phyloP scores from a whole-genome alignment of 1,140 invertebrate genomes.

The Thalassaphorura encarpata region DNA sequence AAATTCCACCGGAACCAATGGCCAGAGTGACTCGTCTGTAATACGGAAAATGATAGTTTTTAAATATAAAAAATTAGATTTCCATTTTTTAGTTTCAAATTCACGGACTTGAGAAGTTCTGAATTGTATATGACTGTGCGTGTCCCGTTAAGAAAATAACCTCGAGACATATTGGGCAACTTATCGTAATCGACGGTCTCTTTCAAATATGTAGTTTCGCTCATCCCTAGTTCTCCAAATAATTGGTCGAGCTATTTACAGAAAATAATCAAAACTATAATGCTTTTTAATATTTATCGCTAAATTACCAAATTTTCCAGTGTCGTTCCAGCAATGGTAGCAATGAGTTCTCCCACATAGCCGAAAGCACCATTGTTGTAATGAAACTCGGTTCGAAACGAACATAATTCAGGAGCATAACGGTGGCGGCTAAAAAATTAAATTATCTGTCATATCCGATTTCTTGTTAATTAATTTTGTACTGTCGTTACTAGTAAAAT shows the following conservation, averaged over 20 bases:
- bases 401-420: constrained; percentile 6
- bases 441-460: too few relatives aligned
- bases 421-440: constrained; percentile 1
- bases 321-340: neutral
- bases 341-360: constrained; percentile 1
- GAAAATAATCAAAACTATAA: too few relatives aligned
- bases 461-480: too few relatives aligned
- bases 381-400: neutral
- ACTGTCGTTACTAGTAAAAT: too few relatives aligned
- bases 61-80: too few relatives aligned
- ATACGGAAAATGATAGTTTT: neutral
- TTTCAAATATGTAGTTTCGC: constrained; percentile 1
- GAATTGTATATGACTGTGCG: too few relatives aligned
- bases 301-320: neutral
- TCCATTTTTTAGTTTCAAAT: neutral
- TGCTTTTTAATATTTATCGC: too few relatives aligned
- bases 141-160: neutral
- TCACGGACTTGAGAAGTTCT: too few relatives aligned
- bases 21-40: neutral
- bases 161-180: neutral
- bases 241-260: too few relatives aligned
- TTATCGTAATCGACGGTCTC: neutral
- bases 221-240: neutral
- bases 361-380: constrained; percentile 2
- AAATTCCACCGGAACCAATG: neutral